Evolutionary conservation across 2,888 invertebrate genomes (phyloP).

Genomic region (Cerceris rybyensis): DNA sequence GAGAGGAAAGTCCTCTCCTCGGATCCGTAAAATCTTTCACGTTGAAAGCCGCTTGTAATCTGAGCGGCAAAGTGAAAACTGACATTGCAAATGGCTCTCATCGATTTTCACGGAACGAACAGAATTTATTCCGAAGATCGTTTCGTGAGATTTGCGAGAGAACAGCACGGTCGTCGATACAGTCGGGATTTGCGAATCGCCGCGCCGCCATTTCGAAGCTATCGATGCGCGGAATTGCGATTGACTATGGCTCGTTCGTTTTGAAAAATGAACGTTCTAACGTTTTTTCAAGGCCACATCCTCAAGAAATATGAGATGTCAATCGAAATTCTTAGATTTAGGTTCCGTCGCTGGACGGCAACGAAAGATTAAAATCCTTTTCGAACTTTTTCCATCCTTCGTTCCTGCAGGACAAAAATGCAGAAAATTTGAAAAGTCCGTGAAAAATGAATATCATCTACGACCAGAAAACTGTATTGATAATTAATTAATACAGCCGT

Average conservation of each 20-base stretch:
- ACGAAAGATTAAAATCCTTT: no score
- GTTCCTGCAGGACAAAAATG: no score
- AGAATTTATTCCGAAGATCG: slow-evolving; percentile 58
- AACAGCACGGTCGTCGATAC: slow-evolving; percentile 26
- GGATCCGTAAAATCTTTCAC: slow-evolving; percentile 39
- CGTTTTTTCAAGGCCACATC: not conserved
- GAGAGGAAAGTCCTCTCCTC: slow-evolving; percentile 9
- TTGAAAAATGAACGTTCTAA: not conserved
- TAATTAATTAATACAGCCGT: no score
- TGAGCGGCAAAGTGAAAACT: slow-evolving; percentile 67
- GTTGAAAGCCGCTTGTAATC: slow-evolving; percentile 64
- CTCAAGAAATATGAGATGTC: not conserved
- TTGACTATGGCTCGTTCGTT: not conserved
- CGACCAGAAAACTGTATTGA: no score
- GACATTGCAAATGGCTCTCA: slow-evolving; percentile 59
- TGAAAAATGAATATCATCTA: no score
- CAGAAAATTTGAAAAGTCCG: no score
- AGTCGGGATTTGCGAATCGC: slow-evolving; percentile 36
- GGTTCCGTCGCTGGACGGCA: no score
- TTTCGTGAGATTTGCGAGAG: slow-evolving; percentile 48
- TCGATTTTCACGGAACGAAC: slow-evolving; percentile 40
- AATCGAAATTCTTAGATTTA: not conserved
- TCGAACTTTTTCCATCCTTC: no score
- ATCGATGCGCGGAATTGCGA: slow-evolving; percentile 12
- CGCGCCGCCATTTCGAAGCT: slow-evolving; percentile 40